Base-by-base conservation (phyloP, 2,888 invertebrate genomes). In the Ctenicera cuprea region DNA sequence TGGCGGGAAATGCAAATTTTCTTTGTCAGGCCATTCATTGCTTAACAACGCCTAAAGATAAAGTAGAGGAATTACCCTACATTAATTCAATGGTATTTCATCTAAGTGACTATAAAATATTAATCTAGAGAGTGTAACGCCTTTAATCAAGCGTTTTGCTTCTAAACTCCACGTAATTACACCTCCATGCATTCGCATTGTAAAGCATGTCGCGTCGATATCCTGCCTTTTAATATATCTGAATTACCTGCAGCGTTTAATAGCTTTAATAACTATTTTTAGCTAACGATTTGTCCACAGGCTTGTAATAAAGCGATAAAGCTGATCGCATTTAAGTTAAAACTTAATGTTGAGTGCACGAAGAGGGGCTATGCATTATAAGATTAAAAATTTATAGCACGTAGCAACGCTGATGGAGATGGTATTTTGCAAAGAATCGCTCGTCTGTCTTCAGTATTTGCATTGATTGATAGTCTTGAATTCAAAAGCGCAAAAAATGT, bases 281-380 rank as follows among this genome's bases (percentile, higher is more conserved):
- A 52, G 12, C 22, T 11, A 9, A 22, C 48, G 4, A 26, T 52
- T 22, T 52, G 22, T 26, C 52, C 52, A 52, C 26, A 12, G 52
- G 26, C 52, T 8, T 16, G 26, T 26, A 52, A 52, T 52, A 52
- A 52, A 52, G 52, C 52, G 52, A 52, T 26, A 26, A 26, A 26
- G 22, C 22, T 52, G 22, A 52, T 52, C 26, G 26, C 9, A 38
- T 38, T 26, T 2, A 2, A 26, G 26, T 26, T 26, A 26, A 26
- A 26, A 26, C 26, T 26, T 26, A 5, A 26, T 5, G 5, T 26
- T 26, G 26, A 26, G 26, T 3, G 2, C 26, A 26, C 5, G 26
- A 26, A 26, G 26, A 26, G n/a, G n/a, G n/a, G 3, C 26, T 26
- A 26, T 26, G 3, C 3, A 5, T 2, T 26, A 3, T 26, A 26